Evolutionary conservation across 2,113 vertebrate genomes (phyloP).

Genomic region (Pardalotus punctatus): DNA sequence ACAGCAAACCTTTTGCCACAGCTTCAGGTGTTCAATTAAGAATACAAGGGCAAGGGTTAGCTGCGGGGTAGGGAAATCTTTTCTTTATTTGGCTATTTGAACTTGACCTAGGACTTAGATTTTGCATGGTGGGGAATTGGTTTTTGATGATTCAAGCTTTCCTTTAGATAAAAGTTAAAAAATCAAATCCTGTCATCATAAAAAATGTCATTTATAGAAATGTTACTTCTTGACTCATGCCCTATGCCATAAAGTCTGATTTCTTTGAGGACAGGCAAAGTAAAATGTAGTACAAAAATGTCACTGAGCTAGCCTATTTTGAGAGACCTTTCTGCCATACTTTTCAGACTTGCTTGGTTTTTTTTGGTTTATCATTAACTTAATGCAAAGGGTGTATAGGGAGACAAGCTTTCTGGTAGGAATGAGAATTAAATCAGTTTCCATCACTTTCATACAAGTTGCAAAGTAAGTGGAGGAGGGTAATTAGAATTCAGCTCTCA

Average conservation of each 20-base stretch:
- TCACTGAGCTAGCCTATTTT: neutral
- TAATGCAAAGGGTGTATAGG: neutral
- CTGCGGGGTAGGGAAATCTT: neutral
- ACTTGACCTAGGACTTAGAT: neutral
- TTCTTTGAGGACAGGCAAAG: neutral
- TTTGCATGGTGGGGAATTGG: neutral
- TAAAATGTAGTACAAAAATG: neutral
- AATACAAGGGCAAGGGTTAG: neutral
- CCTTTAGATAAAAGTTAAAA: neutral
- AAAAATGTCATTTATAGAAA: neutral
- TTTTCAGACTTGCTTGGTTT: neutral
- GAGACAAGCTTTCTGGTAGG: neutral
- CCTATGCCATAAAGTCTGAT: neutral
- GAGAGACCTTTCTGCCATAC: neutral
- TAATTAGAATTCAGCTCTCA: neutral
- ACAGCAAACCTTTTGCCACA: neutral
- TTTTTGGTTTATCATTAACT: neutral
- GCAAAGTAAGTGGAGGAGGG: neutral
- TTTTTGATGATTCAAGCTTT: neutral
- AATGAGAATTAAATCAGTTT: neutral
- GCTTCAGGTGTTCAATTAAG: neutral
- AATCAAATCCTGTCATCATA: neutral
- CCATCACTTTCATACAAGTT: neutral
- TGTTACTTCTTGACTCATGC: neutral
- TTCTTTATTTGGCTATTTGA: constrained; percentile 15